Evolutionary conservation across 2,113 vertebrate genomes (phyloP).

Genomic region (Terrapene triunguis): DNA sequence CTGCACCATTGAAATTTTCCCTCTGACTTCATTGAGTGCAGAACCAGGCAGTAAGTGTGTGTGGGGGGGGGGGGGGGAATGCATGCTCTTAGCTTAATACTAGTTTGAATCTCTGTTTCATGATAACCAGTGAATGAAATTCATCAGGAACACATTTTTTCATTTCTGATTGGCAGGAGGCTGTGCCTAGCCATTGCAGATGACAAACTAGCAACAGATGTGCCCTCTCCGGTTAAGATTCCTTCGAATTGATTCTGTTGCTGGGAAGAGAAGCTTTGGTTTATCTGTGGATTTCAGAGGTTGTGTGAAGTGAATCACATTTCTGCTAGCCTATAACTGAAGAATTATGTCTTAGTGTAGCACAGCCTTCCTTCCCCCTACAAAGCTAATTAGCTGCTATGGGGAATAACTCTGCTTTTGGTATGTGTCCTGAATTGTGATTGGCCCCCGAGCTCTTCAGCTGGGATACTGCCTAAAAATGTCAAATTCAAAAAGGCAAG

Average conservation of each 20-base stretch:
- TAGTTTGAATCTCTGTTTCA: too few species aligned
- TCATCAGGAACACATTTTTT: too few species aligned
- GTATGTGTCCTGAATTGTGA: background rate
- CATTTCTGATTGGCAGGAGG: too few species aligned
- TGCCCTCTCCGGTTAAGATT: too few species aligned
- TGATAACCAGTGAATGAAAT: too few species aligned
- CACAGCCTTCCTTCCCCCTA: background rate
- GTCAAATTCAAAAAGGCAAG: background rate
- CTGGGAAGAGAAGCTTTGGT: background rate
- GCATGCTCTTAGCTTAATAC: too few species aligned
- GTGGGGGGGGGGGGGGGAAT: too few species aligned
- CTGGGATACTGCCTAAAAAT: constrained; percentile 27
- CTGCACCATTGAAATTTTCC: background rate
- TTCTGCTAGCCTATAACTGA: background rate
- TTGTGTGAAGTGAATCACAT: constrained; percentile 27
- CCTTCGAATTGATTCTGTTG: constrained; percentile 1
- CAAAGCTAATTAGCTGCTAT: background rate
- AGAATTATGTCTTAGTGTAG: constrained; percentile 2
- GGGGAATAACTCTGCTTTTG: constrained; percentile 3
- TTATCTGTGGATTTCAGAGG: background rate
- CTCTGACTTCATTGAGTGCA: background rate
- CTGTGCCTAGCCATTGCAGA: too few species aligned
- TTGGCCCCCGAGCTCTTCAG: background rate
- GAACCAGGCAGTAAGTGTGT: background rate
- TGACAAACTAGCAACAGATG: too few species aligned